Conservation (phyloP, 2,113 vertebrate species). For the Accipiter virgatus region DNA sequence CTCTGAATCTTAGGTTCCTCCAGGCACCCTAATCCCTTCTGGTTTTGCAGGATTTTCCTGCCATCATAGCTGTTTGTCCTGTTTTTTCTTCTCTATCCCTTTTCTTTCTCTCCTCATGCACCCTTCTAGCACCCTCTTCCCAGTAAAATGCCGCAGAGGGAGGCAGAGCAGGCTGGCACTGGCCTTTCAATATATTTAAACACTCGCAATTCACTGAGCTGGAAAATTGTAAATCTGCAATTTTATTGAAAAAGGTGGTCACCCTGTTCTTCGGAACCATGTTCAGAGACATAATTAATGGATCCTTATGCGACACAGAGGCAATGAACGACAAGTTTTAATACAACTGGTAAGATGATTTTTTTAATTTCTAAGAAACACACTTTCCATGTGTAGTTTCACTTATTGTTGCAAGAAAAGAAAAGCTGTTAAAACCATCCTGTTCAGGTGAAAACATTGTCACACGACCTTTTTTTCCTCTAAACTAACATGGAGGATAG, state of each 20-base stretch:
- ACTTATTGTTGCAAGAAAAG: not conserved
- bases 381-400: not conserved
- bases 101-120: not conserved
- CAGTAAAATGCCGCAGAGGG: not conserved
- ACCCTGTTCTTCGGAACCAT: conserved; percentile 21
- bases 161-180: not conserved
- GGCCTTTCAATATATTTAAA: conserved; percentile 58
- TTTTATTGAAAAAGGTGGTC: conserved; percentile 61
- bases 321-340: conserved; percentile 21
- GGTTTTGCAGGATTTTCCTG: not conserved
- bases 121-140: not conserved
- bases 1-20: not conserved
- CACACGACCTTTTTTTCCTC: not conserved
- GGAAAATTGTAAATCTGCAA: conserved; percentile 68
- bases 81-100: not conserved
- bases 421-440: not conserved
- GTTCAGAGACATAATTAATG: conserved; percentile 62
- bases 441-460: not conserved
- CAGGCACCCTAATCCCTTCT: not conserved
- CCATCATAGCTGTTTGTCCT: not conserved
- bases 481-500: not conserved
- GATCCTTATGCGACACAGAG: not conserved
- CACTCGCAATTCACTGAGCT: conserved; percentile 54
- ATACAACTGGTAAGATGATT: not conserved
- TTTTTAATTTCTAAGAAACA: not conserved